Evolutionary conservation across 2,113 vertebrate genomes (phyloP).

Genomic region (Cynopterus brachyotis): DNA sequence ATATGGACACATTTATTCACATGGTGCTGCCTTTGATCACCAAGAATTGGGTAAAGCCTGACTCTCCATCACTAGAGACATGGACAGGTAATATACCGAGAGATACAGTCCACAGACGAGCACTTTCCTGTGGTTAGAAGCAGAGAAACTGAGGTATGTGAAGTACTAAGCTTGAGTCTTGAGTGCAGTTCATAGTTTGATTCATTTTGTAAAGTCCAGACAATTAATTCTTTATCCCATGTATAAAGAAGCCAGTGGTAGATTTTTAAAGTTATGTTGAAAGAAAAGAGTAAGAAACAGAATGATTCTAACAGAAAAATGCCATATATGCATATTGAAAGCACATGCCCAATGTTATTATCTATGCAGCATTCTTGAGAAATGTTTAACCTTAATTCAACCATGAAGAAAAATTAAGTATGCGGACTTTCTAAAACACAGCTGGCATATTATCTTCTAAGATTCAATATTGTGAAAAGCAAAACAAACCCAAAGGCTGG

Average conservation of each 20-base stretch:
- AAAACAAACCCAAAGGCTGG: neutral
- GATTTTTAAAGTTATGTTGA: neutral
- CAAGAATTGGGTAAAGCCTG: neutral
- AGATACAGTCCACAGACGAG: fast-evolving
- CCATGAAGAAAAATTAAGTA: neutral
- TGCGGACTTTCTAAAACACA: neutral
- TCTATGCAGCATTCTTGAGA: neutral
- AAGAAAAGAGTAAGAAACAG: neutral
- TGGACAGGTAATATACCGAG: neutral
- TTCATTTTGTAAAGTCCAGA: neutral
- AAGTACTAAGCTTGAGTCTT: neutral
- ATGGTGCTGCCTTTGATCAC: neutral
- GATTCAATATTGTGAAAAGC: neutral
- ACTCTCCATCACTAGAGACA: neutral
- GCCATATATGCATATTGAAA: neutral
- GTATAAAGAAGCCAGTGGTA: neutral
- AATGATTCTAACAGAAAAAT: neutral
- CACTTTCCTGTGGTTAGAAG: neutral
- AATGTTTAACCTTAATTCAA: neutral
- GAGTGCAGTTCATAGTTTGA: neutral
- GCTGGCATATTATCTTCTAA: neutral
- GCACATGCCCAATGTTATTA: neutral
- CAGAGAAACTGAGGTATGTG: neutral
- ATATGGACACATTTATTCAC: neutral
- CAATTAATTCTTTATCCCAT: neutral